phyloP scores from a whole-genome alignment of 2,888 invertebrate species.

The Drosophila glabriapex region DNA sequence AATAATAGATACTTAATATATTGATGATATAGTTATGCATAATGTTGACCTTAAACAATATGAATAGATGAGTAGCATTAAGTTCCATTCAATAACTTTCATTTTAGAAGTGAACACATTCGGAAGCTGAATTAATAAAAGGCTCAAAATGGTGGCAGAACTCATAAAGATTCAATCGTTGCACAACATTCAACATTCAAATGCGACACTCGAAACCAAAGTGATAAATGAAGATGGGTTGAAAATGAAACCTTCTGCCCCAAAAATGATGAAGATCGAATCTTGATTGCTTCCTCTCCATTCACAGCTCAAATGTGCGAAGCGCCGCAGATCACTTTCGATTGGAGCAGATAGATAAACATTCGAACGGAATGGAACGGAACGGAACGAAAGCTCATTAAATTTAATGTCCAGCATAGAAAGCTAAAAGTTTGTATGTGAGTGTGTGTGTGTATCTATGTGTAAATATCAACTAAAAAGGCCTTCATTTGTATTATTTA shows the following conservation, averaged over 20 bases:
- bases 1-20: not conserved
- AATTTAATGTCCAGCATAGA: slow-evolving; percentile 54
- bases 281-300: slow-evolving; percentile 3
- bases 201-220: not conserved
- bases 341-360: slow-evolving; percentile 47
- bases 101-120: not conserved
- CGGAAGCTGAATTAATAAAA: not conserved
- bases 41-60: too few relatives aligned
- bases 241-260: slow-evolving; percentile 2
- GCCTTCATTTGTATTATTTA: slow-evolving; percentile 65
- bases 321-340: slow-evolving; percentile 31
- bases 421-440: slow-evolving; percentile 21
- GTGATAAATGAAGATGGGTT: not conserved
- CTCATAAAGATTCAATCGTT: not conserved
- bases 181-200: not conserved
- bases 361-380: slow-evolving; percentile 40
- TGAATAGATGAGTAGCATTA: not conserved
- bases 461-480: slow-evolving; percentile 40
- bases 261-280: not conserved
- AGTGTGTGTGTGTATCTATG: slow-evolving; percentile 2
- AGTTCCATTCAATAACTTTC: not conserved
- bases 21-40: not conserved
- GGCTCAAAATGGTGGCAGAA: slow-evolving; percentile 19
- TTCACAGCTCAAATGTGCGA: slow-evolving; percentile 13
- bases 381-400: slow-evolving; percentile 68